phyloP scores from a whole-genome alignment of 1,140 invertebrate species.

The Eupristina koningsbergeri region DNA sequence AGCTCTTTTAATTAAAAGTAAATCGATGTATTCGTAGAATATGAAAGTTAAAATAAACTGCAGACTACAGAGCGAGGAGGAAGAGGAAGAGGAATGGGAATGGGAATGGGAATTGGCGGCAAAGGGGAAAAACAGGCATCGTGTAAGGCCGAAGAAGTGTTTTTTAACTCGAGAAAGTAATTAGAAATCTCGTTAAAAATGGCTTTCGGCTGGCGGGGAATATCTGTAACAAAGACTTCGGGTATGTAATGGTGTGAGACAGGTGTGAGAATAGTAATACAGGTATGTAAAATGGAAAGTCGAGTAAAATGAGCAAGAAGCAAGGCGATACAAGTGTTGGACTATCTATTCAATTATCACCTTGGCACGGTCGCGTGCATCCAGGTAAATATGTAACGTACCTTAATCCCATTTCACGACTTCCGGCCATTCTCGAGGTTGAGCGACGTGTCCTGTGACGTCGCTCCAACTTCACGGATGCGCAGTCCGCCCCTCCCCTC shows the following conservation, averaged over 20 bases:
- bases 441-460: constrained; percentile 73
- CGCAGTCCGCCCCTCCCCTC: constrained; percentile 60
- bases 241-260: constrained; percentile 19
- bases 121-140: neutral
- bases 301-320: constrained; percentile 33
- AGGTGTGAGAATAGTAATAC: constrained; percentile 33
- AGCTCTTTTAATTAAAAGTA: neutral
- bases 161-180: neutral
- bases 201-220: neutral
- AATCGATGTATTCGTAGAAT: neutral
- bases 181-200: neutral
- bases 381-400: constrained; percentile 62
- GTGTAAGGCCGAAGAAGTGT: neutral
- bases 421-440: constrained; percentile 72
- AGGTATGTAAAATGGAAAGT: constrained; percentile 1
- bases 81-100: neutral
- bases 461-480: constrained; percentile 60
- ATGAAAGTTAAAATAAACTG: neutral
- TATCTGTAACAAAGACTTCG: neutral
- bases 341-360: constrained; percentile 74
- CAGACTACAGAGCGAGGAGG: no score
- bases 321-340: constrained; percentile 49
- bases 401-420: constrained; percentile 72
- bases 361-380: constrained; percentile 63
- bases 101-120: no score